A percentile compares a stretch with the other conserved stretches of the same genome.
phyloP scores from a whole-genome alignment of 2,797 vertebrate genomes.

The Amphiprion clarkii region DNA sequence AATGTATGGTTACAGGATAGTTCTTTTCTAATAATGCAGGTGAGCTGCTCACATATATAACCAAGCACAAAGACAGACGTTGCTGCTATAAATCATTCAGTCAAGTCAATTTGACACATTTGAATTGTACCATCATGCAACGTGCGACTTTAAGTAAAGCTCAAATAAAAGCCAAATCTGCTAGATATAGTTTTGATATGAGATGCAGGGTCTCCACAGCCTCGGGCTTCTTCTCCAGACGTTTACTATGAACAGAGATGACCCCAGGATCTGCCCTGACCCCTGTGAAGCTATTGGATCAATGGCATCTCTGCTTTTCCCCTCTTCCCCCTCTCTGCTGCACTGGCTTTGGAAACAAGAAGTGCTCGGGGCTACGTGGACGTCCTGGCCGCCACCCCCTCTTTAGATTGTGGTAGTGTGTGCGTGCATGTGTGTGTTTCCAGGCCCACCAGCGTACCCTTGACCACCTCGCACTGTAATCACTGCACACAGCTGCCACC shows the following conservation, averaged over 20 bases:
- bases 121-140: too few relatives aligned
- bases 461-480: conserved; percentile 85
- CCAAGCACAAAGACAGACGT: too few relatives aligned
- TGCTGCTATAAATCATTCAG: too few relatives aligned
- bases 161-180: conserved; percentile 19
- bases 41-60: too few relatives aligned
- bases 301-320: conserved; percentile 74
- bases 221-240: conserved; percentile 76
- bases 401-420: conserved; percentile 62
- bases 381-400: conserved; percentile 53
- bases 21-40: too few relatives aligned
- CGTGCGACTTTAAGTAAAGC: background rate
- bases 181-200: conserved; percentile 73
- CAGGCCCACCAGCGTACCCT: conserved; percentile 75
- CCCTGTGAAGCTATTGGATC: conserved; percentile 81
- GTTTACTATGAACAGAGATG: conserved; percentile 87
- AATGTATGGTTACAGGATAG: too few relatives aligned
- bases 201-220: conserved; percentile 74
- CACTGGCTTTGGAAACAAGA: conserved; percentile 75
- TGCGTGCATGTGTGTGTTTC: conserved; percentile 43
- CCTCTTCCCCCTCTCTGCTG: conserved; percentile 50
- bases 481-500: conserved; percentile 82
- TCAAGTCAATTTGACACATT: too few relatives aligned
- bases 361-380: conserved; percentile 75
- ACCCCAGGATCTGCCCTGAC: conserved; percentile 84